A percentile compares a stretch with the other conserved stretches of the same genome.
These are phyloP conservation scores for Augochlorella aurata DNA, from an alignment of 2,888 invertebrate genomes.

Conservation along the genomic window DNA sequence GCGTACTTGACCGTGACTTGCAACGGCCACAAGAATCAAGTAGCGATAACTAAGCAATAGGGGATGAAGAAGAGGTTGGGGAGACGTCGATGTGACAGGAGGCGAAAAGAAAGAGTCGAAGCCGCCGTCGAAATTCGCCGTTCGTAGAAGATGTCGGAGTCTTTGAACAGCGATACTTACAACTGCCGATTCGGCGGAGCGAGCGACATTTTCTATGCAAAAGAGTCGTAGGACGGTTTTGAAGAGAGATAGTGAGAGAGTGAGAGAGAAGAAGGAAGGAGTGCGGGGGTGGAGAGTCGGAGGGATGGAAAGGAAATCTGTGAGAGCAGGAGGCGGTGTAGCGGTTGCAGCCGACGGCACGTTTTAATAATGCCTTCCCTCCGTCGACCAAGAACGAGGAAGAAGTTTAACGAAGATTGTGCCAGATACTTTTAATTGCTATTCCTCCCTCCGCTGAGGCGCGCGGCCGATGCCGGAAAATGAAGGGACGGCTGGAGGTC, in stretches of 20 bases:
- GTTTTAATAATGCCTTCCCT: conserved; percentile 78
- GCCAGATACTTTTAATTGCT: conserved; percentile 81
- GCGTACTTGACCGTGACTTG: neutral
- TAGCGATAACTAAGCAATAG: neutral
- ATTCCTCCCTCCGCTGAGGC: conserved; percentile 73
- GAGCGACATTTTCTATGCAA: conserved; percentile 76
- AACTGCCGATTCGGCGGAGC: conserved; percentile 64
- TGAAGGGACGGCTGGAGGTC: conserved; percentile 62
- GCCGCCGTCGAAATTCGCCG: conserved; percentile 1
- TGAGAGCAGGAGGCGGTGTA: conserved; percentile 52
- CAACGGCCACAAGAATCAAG: neutral
- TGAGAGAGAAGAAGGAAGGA: conserved; percentile 2
- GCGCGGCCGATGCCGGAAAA: conserved; percentile 63
- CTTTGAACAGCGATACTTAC: conserved; percentile 59
- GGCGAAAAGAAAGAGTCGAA: neutral
- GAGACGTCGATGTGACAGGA: neutral
- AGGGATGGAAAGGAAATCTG: conserved; percentile 37
- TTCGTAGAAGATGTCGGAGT: conserved; percentile 43
- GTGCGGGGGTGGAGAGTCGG: conserved; percentile 8
- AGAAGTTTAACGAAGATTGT: conserved; percentile 81
- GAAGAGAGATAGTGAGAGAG: neutral
- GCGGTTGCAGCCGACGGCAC: conserved; percentile 77
- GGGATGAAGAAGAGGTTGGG: neutral
- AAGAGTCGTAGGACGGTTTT: conserved; percentile 68
- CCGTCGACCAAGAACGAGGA: conserved; percentile 67